Base-by-base conservation (phyloP, 1,140 invertebrate genomes). In the Tetragnatha versicolor region DNA sequence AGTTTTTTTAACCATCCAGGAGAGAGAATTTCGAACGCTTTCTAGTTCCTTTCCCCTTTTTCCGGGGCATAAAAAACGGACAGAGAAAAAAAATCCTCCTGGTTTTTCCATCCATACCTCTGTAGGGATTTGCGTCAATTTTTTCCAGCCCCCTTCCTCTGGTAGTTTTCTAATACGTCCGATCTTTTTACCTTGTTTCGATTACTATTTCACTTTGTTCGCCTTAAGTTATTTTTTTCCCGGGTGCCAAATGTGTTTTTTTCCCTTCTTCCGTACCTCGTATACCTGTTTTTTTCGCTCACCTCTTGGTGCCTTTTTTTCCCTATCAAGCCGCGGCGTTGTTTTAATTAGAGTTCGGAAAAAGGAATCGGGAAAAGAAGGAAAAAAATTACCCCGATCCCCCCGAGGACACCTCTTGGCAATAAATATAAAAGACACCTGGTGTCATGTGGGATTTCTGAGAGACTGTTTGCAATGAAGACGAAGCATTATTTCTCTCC, bases 391-490 rank as follows among this genome's bases (percentile, higher is more conserved):
- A 37, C 33, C 9, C 22, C 60, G 49, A 77, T 77, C 55, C 73
- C 61, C 31, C 35, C 17, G 14, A 49, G 39, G 73, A 47, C 66
- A 37, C 33, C 61, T 65, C 25, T n/a, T 35, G 47, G 73, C 73
- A 77, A 65, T 77, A 77, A 77, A 77, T 77, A 77, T 77, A 77
- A 77, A 35, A 77, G 73, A 66, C 73, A 77, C 73, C 73, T 77
- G 73, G 73, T 77, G 73, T 77, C 73, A 77, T 53, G 61, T 31
- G 73, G 58, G 73, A 77, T 77, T 77, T 63, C 49, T 31, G 20
- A 39, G 49, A 14, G 73, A 77, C 51, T 77, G 60, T 63, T 75
- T 75, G 72, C 58, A 42, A 75, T 75, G 61, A 77, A 77, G 73
- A 77, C 45, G 60, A 66, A 66, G 73, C 58, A 66, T 51, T 65